Base-by-base conservation (phyloP, 2,113 vertebrate species). In the Eleginops maclovinus region DNA sequence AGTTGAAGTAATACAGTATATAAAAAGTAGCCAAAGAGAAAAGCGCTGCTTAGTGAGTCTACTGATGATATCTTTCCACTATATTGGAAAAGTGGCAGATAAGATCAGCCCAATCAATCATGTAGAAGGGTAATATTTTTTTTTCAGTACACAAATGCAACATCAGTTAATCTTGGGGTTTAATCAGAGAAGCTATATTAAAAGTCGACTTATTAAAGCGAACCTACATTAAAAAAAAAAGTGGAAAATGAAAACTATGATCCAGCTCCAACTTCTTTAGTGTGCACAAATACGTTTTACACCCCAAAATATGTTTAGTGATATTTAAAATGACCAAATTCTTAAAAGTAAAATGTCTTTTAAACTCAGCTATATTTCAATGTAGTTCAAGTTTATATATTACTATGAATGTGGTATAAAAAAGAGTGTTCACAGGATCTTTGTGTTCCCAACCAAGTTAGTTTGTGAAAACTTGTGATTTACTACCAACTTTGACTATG, bases 51-150 rank as follows among this genome's bases (percentile, higher is more conserved):
- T 12, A 17, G n/a, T 49, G 24, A 17, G 62, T 67, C 50, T 21
- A 8, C 81, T 58, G 84, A 88, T 89, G 22, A 49, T 78, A 91
- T 90, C 85, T 13, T n/a, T 22, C 1, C 47, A 51, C 58, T 40
- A 77, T 91, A 93, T 91, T 88, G 64, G 84, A 86, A 87, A 80
- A 16, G 69, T 51, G 41, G 15, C 17, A 8, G 89, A 91, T 90
- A 86, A 19, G n/a, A 84, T 91, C 86, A 4, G 46, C 14, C 9
- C 58, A 74, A 84, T 91, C 86, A 81, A 83, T 93, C 90, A 90
- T 67, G 66, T 44, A 2, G 86, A 81, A 77, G 59, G 72, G 56
- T 61, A 75, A 85, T 87, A 73, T 74, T 69, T 78, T 56, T 54
- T 67, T 17, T 28, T 40, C 44, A 24, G 54, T 21, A 56, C 54